Base-by-base conservation (phyloP, 2,797 vertebrate species). In the Serranus cabrilla region DNA sequence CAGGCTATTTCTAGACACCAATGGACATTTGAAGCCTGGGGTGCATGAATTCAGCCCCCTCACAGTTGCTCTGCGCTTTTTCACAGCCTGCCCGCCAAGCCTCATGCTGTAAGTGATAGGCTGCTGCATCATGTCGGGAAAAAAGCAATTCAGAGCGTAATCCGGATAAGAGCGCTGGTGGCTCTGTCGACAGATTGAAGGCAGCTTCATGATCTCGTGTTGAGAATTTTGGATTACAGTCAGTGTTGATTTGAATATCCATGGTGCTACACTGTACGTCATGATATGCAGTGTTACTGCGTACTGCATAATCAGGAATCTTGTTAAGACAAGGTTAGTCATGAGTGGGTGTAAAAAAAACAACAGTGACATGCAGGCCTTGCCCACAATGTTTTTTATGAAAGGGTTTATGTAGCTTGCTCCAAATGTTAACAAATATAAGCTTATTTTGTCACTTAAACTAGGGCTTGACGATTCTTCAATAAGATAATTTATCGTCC, bases 1-100 rank as follows among this genome's bases (percentile, higher is more conserved):
- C 52, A 5, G 65, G 85, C 90, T 95, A 93, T 95, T 94, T 94
- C 87, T 63, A 89, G 82, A 81, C 76, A 76, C 83, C 84, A 82
- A 58, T 74, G 71, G 87, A 82, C 84, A 91, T 85, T 87, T 71
- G 85, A 87, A 87, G 83, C 83, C 81, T 34, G 71, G 76, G 74
- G 79, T 70, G 71, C 66, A 75, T 64, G 68, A 76, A 83, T 83
- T 82, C 77, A 81, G 81, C 80, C 80, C 81, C 71, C 76, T 76
- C 75, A 50, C 71, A 55, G 76, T 76, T 57, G 57, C 74, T 71
- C 39, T 63, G 61, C 71, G 77, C 60, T 69, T 39, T 71, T 68
- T 60, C 4, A 1, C 8, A 2, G 54, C 39, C 63, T 58, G 58
- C n/a, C 57, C 16, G 8, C 69, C 37, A 3, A 59, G 60, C 40